Base-by-base conservation (phyloP, 2,113 vertebrate species). In the Aspiorhynchus laticeps region DNA sequence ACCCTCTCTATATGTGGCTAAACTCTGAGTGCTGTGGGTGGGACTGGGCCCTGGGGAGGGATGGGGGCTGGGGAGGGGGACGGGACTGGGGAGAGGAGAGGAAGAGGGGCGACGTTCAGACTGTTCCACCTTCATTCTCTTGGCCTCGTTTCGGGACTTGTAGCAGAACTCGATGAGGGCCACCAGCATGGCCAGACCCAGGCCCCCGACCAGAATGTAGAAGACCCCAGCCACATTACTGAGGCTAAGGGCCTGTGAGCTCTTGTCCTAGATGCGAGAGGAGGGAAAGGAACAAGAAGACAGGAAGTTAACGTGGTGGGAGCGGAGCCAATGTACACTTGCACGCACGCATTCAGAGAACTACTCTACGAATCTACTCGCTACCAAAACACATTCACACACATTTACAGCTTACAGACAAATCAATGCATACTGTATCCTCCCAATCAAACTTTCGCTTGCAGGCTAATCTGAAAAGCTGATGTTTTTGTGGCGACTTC, bases 121-220 rank as follows among this genome's bases (percentile, higher is more conserved):
- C 94, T 96, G 95, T 96, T 97, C 97, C 97, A 99, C 98, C 98
- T 99, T 99, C 98, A 99, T 99, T 98, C 97, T 96, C 96, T 99
- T 99, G 95, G 98, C 98, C 94, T 99, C 98, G 95, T 98, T 98
- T 96, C 98, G 97, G 91, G 98, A 99, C 97, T 99, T 99, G 98
- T 99, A 99, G 98, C 98, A 99, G 98, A 99, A 99, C 87, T 99
- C 98, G 95, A 99, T 98, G 96, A 99, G 96, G 93, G 98, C 98
- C 96, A 99, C 98, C 96, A 99, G 97, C 98, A 99, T 99, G 92
- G 98, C 98, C 95, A 99, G 96, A 92, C 98, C 98, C 95, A 99
- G 95, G 95, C 98, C 98, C 93, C 98, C 98, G 91, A 99, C 98
- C 92, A 99, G 97, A 96, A 99, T 99, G 96, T 99, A 99, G 97